A percentile compares a stretch with the other conserved stretches of the same genome.
Evolutionary conservation across 2,113 vertebrate species (phyloP).

Genomic region (Vimba vimba): DNA sequence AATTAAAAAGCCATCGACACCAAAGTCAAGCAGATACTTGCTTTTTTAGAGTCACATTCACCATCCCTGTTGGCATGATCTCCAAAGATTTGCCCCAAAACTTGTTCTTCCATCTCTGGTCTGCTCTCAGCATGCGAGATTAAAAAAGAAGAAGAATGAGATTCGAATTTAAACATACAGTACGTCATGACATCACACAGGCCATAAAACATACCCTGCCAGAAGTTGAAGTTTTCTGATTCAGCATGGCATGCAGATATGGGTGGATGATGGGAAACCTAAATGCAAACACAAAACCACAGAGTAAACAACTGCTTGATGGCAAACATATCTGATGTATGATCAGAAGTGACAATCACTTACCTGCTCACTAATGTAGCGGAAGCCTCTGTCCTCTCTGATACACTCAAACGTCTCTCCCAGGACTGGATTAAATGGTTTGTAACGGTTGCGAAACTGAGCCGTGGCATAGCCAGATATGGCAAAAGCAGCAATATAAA

Average conservation of each 20-base stretch:
- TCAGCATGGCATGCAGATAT: slow-evolving; percentile 88
- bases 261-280: slow-evolving; percentile 90
- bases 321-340: background rate
- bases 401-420: slow-evolving; percentile 95
- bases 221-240: slow-evolving; percentile 85
- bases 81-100: slow-evolving; percentile 99
- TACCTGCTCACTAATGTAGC: slow-evolving; percentile 95
- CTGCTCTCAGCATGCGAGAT: slow-evolving; percentile 72
- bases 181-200: background rate
- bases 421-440: slow-evolving; percentile 96
- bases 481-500: slow-evolving; percentile 93
- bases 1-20: background rate
- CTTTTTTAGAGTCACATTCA: slow-evolving; percentile 89
- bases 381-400: slow-evolving; percentile 89
- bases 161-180: background rate
- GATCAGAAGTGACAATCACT: background rate
- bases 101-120: slow-evolving; percentile 98
- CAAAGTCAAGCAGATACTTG: slow-evolving; percentile 70
- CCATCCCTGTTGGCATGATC: slow-evolving; percentile 95
- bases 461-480: slow-evolving; percentile 89
- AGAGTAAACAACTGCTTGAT: background rate
- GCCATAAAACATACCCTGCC: slow-evolving; percentile 82
- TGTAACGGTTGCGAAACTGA: slow-evolving; percentile 90
- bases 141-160: background rate
- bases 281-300: slow-evolving; percentile 11